These are phyloP conservation scores for Cirrhinus molitorella DNA, from an alignment of 2,797 vertebrate genomes.

Conservation along the genomic window DNA sequence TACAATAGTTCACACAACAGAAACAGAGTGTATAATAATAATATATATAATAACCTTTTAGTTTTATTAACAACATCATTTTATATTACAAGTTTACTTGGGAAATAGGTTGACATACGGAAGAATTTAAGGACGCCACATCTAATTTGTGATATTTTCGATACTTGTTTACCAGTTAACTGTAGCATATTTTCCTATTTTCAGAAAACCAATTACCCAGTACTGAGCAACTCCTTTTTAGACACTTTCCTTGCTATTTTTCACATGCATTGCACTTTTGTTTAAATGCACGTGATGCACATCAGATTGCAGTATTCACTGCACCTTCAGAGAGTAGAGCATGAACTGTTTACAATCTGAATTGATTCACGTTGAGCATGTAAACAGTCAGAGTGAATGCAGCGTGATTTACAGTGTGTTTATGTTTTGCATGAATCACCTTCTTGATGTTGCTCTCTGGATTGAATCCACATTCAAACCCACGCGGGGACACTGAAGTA, in stretches of 20 bases:
- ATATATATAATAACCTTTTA: too few relatives aligned
- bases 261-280: neutral
- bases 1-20: too few relatives aligned
- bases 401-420: neutral
- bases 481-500: slow-evolving; percentile 63
- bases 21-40: too few relatives aligned
- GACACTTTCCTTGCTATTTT: neutral
- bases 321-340: neutral
- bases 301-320: neutral
- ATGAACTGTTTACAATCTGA: neutral
- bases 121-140: neutral
- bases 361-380: neutral
- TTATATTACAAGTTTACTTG: too few relatives aligned
- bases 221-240: neutral
- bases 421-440: slow-evolving; percentile 41
- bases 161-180: neutral
- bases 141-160: neutral
- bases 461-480: slow-evolving; percentile 67
- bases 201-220: neutral
- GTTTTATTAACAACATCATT: too few relatives aligned
- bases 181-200: neutral
- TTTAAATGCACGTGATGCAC: neutral
- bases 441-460: slow-evolving; percentile 68
- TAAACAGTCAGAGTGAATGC: neutral
- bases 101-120: neutral